phyloP scores from a whole-genome alignment of 2,113 vertebrate species.

The Mobula birostris region DNA sequence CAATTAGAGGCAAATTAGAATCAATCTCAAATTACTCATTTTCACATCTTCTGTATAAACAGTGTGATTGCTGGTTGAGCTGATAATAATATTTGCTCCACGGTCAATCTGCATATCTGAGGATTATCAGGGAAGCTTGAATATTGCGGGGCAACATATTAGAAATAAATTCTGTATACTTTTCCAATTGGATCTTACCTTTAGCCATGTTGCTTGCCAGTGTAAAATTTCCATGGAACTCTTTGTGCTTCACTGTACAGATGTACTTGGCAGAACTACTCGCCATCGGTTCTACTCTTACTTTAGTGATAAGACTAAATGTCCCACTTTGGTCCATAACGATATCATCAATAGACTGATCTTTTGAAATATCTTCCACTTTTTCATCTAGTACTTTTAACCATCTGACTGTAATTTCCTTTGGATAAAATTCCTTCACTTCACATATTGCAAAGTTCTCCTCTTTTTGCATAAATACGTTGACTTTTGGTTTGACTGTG shows the following conservation, averaged over 20 bases:
- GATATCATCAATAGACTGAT: not conserved
- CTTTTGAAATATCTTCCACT: not conserved
- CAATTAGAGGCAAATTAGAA: not conserved
- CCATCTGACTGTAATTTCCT: not conserved
- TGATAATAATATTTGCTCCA: not conserved
- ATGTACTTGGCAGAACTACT: not conserved
- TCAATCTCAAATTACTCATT: not conserved
- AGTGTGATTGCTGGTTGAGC: not conserved
- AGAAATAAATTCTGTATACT: not conserved
- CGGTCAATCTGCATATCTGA: not conserved
- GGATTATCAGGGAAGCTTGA: not conserved
- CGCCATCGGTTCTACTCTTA: not conserved
- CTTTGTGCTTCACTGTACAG: not conserved
- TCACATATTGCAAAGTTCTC: not conserved
- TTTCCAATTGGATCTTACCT: not conserved
- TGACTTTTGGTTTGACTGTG: constrained; percentile 1
- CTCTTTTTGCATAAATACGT: not conserved
- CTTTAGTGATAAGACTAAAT: not conserved
- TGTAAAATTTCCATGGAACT: not conserved
- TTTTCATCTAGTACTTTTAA: not conserved
- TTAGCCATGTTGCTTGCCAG: not conserved
- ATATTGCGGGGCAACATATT: not conserved
- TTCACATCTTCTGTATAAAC: not conserved
- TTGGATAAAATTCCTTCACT: not conserved
- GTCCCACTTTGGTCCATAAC: not conserved